These are phyloP conservation scores for Heterodera schachtii DNA, from an alignment of 1,140 invertebrate species.

Conservation along the genomic window DNA sequence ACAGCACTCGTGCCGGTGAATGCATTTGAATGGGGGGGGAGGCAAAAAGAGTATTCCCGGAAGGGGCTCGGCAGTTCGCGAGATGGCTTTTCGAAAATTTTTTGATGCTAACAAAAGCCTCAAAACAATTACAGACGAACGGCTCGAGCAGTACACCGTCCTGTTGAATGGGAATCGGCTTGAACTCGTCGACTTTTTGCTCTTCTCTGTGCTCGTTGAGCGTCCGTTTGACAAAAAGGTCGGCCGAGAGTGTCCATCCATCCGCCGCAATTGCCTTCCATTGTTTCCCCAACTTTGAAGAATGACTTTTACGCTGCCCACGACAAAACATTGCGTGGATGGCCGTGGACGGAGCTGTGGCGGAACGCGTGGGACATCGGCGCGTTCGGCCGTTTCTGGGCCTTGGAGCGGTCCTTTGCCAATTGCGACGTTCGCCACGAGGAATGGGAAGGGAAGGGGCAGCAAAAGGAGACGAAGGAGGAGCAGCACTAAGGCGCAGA, in stretches of 20 bases:
- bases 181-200: conserved; percentile 22
- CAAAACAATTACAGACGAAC: not conserved
- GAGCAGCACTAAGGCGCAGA: too few species aligned
- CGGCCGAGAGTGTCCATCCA: too few species aligned
- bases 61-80: too few species aligned
- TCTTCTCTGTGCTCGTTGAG: conserved; percentile 22
- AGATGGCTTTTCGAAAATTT: too few species aligned
- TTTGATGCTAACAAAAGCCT: too few species aligned
- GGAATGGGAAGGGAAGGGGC: too few species aligned
- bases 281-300: conserved; percentile 29
- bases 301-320: conserved; percentile 39
- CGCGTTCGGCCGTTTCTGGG: conserved; percentile 39
- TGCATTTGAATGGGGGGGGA: not conserved
- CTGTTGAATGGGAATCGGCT: conserved; percentile 26
- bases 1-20: conserved; percentile 6
- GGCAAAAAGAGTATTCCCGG: too few species aligned
- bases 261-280: too few species aligned
- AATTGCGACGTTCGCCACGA: conserved; percentile 43
- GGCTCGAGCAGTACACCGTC: conserved; percentile 18
- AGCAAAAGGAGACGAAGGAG: not conserved
- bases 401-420: conserved; percentile 38
- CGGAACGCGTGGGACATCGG: conserved; percentile 48
- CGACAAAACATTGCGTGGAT: conserved; percentile 41
- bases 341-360: conserved; percentile 43
- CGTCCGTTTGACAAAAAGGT: conserved; percentile 6